phyloP scores from a whole-genome alignment of 2,888 invertebrate species.

The Tanypteryx hageni region DNA sequence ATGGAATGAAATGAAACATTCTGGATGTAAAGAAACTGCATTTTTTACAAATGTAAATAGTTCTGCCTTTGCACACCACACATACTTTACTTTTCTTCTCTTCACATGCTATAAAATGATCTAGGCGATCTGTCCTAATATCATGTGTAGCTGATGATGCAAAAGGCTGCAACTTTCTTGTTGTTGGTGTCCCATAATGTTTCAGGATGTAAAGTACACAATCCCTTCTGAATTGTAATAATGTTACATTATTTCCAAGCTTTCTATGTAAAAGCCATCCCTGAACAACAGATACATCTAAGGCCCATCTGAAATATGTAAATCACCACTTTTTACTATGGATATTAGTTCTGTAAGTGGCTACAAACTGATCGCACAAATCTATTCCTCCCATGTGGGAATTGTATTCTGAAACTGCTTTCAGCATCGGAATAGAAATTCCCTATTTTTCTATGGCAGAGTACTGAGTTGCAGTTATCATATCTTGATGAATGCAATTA shows the following conservation, averaged over 20 bases:
- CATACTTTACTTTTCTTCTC: not conserved
- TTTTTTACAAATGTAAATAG: not conserved
- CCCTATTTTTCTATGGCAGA: not conserved
- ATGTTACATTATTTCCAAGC: not conserved
- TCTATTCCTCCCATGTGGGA: not conserved
- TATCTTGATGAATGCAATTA: not conserved
- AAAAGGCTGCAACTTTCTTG: not conserved
- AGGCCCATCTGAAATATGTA: conserved; percentile 5
- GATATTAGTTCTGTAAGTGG: not conserved
- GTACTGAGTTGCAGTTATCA: not conserved
- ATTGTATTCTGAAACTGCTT: conserved; percentile 1
- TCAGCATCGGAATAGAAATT: not conserved
- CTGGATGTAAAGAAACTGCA: not conserved
- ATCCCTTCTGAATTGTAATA: not conserved
- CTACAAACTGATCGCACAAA: not conserved
- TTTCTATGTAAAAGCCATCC: not conserved
- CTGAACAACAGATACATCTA: not conserved
- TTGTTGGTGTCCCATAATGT: not conserved
- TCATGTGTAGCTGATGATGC: not conserved
- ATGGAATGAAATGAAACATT: not conserved
- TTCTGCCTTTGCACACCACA: not conserved
- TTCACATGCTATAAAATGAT: not conserved
- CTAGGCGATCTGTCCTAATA: not conserved
- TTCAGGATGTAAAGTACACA: not conserved
- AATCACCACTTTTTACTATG: conserved; percentile 10